These are phyloP conservation scores for Gymnothorax reevesii DNA, from an alignment of 2,797 vertebrate genomes.

Conservation along the genomic window DNA sequence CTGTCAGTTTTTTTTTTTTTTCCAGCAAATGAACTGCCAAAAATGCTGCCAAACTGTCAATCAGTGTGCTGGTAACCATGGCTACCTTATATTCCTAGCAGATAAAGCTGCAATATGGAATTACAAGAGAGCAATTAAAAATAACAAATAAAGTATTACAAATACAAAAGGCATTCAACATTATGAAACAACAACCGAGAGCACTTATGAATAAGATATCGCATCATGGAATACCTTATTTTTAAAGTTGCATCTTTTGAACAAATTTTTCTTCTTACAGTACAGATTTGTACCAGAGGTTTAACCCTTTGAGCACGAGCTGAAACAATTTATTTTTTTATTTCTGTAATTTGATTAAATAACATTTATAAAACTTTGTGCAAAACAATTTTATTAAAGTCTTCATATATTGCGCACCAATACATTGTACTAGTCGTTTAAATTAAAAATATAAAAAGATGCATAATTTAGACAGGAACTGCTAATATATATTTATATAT, in stretches of 20 bases:
- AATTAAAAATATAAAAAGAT: conserved; percentile 82
- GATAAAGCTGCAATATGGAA: conserved; percentile 96
- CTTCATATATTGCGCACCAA: conserved; percentile 78
- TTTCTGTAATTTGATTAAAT: conserved; percentile 77
- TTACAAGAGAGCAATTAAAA: conserved; percentile 96
- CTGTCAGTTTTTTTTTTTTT: conserved; percentile 89
- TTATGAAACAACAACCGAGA: conserved; percentile 88
- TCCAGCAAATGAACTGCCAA: conserved; percentile 95
- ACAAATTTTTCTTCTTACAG: conserved; percentile 88
- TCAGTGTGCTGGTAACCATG: conserved; percentile 93
- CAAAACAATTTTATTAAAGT: conserved; percentile 85
- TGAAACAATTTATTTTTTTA: conserved; percentile 65
- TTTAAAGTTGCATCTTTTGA: conserved; percentile 97
- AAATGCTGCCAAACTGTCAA: conserved; percentile 91
- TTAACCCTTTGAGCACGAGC: conserved; percentile 99
- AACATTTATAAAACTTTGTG: conserved; percentile 92
- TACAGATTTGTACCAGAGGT: conserved; percentile 82
- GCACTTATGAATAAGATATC: conserved; percentile 93
- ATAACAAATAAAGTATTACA: conserved; percentile 72
- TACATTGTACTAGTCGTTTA: conserved; percentile 79
- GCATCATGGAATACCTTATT: conserved; percentile 88
- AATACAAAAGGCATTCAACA: conserved; percentile 87
- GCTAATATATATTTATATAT: conserved; percentile 55
- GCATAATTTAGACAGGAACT: conserved; percentile 79
- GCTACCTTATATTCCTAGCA: conserved; percentile 95